Evolutionary conservation across 2,797 vertebrate genomes (phyloP), one percentile per base, ranked within the genome.

Genomic region (Ctenosaura bakeri): DNA sequence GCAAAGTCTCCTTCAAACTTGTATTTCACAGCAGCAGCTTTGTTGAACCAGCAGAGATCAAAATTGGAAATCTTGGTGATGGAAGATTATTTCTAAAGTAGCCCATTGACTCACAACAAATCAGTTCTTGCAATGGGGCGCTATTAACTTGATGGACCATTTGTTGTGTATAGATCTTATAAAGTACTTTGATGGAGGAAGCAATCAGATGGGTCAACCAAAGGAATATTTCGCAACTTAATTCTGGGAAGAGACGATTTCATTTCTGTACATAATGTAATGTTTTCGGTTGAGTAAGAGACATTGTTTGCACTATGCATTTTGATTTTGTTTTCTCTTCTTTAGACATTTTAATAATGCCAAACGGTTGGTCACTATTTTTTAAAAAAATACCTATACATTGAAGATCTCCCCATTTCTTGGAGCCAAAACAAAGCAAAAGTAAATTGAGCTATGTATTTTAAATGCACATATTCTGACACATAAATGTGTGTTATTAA

Each of bases 21-120:
- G 82, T 22, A 91, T 62, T 86, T 94, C 92, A 93, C 94, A 95
- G 91, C 93, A 93, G 92, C 83, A 91, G 87, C 52, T 86, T 73
- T 91, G 50, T 94, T 89, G 90, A 92, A 87, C 77, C 88, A 95
- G 92, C 82, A 74, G 90, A 94, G 91, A 88, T 91, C 79, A 90
- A 92, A 94, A 94, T 92, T 93, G 87, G 85, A 95, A 95, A 90
- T 86, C 42, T 91, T 0, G 0, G 56, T 82, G 87, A 89, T 59
- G 0, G 26, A 69, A 92, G 66, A 94, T 91, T 93, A 89, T 84
- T 92, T 88, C 78, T 2, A 90, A 95, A 88, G 69, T 83, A 66
- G 78, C 9, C 83, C 26, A 0, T 0, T 69, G 79, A 85, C 90
- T 95, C 81, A 93, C 89, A 92, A 91, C 86, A 87, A 92, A 91